Base-by-base conservation (phyloP, 1,140 invertebrate species). In the Megathymus violae region DNA sequence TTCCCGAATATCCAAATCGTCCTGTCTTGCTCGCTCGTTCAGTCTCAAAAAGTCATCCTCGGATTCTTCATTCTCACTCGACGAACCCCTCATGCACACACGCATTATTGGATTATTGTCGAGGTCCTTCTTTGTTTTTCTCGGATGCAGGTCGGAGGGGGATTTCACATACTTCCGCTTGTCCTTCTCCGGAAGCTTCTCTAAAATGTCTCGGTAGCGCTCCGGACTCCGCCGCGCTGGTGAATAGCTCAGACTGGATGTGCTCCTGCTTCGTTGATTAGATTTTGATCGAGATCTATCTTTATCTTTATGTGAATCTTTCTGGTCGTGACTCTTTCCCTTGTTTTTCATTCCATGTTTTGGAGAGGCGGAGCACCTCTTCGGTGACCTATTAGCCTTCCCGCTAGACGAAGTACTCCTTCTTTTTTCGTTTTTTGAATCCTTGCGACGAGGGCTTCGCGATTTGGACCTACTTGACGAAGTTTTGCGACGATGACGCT, bases 181-280 rank as follows among this genome's bases (percentile, higher is more conserved):
- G 36, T 91, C 87, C 73, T 92, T 92, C 66, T 92, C 91, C 0
- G 89, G 88, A 7, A 93, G 70, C 41, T 92, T 90, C 66, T 92
- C 88, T 16, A 93, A 79, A 22, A 94, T 93, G 34, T 94, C 94
- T 0, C 87, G 90, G 62, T 95, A 95, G 1, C 94, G 91, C 60
- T 94, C 94, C 0, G 94, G 94, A 82, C 94, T 93, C 6, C 93
- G 88, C 4, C 93, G 83, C 0, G 94, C 92, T 0, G 94, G 94
- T 0, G 94, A 95, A 71, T 95, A 95, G 56, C 93, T 94, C 52
- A 95, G 82, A 56, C 92, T 93, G 1, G 93, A 93, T n/a, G 92
- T 82, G 67, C 92, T 90, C 11, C 85, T 62, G 52, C 83, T 82
- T 38, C 69, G 71, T 9, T 74, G 41, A 54, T 89, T 65, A 36